phyloP scores from a whole-genome alignment of 2,797 vertebrate species.

The Tenualosa thibaudeaui region DNA sequence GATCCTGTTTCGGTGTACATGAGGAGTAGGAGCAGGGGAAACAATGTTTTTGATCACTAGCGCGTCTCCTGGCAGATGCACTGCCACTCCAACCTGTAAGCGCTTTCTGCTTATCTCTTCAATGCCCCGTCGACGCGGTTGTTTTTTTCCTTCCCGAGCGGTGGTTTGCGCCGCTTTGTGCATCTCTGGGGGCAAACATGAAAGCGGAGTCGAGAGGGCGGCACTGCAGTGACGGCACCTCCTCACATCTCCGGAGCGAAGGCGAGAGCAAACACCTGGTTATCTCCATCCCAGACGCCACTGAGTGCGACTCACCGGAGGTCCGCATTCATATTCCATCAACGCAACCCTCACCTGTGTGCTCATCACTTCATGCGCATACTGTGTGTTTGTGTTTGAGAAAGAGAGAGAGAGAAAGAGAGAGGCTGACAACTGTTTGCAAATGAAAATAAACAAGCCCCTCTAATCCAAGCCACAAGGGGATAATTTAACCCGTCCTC shows the following conservation, averaged over 20 bases:
- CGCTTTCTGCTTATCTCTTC: neutral
- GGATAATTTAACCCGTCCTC: constrained; percentile 30
- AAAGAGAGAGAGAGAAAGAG: neutral
- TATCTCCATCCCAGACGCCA: constrained; percentile 32
- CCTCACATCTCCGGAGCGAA: constrained; percentile 32
- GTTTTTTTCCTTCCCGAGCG: neutral
- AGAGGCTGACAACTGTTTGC: constrained; percentile 11
- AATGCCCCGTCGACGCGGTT: neutral
- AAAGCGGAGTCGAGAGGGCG: constrained; percentile 35
- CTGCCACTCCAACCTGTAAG: neutral
- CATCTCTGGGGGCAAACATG: constrained; percentile 40
- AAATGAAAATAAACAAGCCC: constrained; percentile 28
- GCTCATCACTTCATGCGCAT: constrained; percentile 9
- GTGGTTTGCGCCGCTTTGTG: constrained; percentile 36
- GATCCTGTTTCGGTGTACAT: neutral
- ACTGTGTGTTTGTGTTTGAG: constrained; percentile 25
- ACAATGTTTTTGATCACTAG: neutral
- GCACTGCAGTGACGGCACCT: neutral
- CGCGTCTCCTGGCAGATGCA: neutral
- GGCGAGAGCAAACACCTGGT: constrained; percentile 34
- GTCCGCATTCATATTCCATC: constrained; percentile 38
- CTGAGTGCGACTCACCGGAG: constrained; percentile 22
- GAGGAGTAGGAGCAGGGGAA: neutral
- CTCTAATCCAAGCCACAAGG: constrained; percentile 19
- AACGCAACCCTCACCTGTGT: constrained; percentile 12